Base-by-base conservation (phyloP, 2,888 invertebrate species). In the Harpalus rufipes region DNA sequence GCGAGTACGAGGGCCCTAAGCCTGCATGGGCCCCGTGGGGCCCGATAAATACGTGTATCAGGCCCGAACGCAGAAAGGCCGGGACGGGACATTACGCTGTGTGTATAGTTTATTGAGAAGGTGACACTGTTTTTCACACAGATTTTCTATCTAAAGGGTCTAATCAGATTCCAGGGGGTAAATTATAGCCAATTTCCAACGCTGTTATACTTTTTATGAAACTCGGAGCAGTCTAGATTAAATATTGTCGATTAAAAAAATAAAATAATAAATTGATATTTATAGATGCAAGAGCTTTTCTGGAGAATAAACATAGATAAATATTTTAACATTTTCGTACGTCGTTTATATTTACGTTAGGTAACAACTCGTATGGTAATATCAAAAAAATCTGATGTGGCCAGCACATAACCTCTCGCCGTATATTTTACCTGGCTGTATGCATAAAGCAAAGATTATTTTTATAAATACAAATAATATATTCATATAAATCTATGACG, bases 1-100 rank as follows among this genome's bases (percentile, higher is more conserved):
- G 32, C 14, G 32, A 56, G 78, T 58, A 21, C 7, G 56, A 21
- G 78, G 44, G 14, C 76, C 51, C 21, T 58, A 76, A 78, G 58
- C 78, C 32, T 32, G 32, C 14, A 78, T 78, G 78, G 56, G 56
- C n/a, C 78, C 58, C 78, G 32, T 56, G 78, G 32, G 78, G 59
- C 78, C 21, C 59, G 78, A 78, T 78, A 78, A 78, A 78, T 78
- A 78, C 56, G 56, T 78, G 78, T 78, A 78, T 78, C 78, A 78
- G 78, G 58, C 78, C 21, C 56, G 7, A 58, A 21, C 63, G 18
- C 21, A 14, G 16, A 14, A 56, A 76, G n/a, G 74, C 51, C 18
- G 74, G 74, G n/a, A 51, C 7, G 18, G 44, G 44, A 74, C 44
- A 56, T 76, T 76, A 56, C 25, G 65, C 7, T 59, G 1, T 32